Conservation (phyloP, 2,113 vertebrate genomes). For the Leucopsar rothschildi region DNA sequence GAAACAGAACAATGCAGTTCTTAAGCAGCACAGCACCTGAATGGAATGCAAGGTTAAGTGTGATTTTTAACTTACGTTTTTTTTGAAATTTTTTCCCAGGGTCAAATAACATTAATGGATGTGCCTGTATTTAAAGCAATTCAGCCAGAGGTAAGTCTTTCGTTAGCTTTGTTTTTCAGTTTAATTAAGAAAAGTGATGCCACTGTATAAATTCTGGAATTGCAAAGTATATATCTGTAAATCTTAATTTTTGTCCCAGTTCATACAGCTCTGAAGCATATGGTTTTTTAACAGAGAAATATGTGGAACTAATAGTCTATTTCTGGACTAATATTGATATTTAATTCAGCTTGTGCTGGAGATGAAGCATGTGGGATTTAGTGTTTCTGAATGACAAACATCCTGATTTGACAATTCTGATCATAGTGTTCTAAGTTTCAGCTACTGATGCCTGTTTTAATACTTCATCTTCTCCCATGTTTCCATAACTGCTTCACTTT, state of each 20-base stretch:
- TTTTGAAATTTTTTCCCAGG: constrained; percentile 68
- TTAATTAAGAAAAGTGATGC: neutral
- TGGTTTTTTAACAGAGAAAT: neutral
- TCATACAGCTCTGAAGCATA: neutral
- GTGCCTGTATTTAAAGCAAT: constrained; percentile 97
- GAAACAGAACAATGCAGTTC: neutral
- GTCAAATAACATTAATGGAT: constrained; percentile 98
- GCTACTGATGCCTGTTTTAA: neutral
- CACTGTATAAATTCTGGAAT: neutral
- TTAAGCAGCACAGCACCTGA: neutral
- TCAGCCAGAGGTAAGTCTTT: constrained; percentile 91
- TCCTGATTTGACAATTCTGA: neutral
- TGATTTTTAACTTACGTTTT: neutral
- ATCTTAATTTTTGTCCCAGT: neutral
- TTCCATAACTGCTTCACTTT: neutral
- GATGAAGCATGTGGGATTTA: neutral
- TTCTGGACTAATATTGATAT: neutral
- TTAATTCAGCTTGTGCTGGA: neutral
- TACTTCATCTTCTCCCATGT: neutral
- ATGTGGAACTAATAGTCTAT: neutral
- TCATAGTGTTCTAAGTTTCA: neutral
- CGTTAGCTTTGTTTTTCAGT: neutral
- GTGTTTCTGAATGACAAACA: neutral
- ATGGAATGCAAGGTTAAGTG: neutral
- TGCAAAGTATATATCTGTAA: neutral